These are phyloP conservation scores for Coremacera marginata DNA, from an alignment of 2,888 invertebrate species.

Conservation along the genomic window DNA sequence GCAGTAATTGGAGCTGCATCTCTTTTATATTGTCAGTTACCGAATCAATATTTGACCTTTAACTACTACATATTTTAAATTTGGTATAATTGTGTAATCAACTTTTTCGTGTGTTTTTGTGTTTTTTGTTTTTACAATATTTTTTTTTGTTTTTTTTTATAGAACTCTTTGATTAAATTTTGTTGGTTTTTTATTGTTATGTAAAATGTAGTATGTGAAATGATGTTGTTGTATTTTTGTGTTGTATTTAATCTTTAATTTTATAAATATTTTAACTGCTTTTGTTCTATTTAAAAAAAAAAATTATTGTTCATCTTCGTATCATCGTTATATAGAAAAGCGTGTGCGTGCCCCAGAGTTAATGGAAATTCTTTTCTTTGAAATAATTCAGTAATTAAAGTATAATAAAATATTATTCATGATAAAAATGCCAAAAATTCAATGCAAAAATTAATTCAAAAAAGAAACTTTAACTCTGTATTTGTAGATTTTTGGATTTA, in stretches of 20 bases:
- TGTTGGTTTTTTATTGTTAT: constrained; percentile 31
- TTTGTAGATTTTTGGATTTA: constrained; percentile 35
- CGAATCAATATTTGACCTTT: too few relatives aligned
- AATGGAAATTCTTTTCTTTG: constrained; percentile 38
- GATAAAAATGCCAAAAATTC: constrained; percentile 26
- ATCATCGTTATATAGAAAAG: constrained; percentile 52
- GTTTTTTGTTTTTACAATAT: neutral
- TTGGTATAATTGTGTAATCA: constrained; percentile 36
- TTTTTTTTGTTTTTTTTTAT: constrained; percentile 24
- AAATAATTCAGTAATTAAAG: constrained; percentile 32
- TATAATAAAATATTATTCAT: constrained; percentile 28
- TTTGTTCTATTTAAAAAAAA: neutral
- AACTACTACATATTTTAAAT: neutral
- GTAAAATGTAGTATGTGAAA: constrained; percentile 13
- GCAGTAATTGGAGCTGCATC: too few relatives aligned
- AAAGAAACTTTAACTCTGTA: constrained; percentile 36
- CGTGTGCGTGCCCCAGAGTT: constrained; percentile 56
- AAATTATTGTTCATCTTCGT: constrained; percentile 30
- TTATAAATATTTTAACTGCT: constrained; percentile 21
- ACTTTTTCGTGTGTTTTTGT: constrained; percentile 47
- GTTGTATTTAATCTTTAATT: constrained; percentile 2
- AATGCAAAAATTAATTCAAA: constrained; percentile 36
- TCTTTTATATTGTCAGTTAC: too few relatives aligned
- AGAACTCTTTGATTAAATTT: constrained; percentile 32
- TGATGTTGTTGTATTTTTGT: neutral